phyloP scores from a whole-genome alignment of 2,113 vertebrate genomes.

The Sminthopsis crassicaudata region DNA sequence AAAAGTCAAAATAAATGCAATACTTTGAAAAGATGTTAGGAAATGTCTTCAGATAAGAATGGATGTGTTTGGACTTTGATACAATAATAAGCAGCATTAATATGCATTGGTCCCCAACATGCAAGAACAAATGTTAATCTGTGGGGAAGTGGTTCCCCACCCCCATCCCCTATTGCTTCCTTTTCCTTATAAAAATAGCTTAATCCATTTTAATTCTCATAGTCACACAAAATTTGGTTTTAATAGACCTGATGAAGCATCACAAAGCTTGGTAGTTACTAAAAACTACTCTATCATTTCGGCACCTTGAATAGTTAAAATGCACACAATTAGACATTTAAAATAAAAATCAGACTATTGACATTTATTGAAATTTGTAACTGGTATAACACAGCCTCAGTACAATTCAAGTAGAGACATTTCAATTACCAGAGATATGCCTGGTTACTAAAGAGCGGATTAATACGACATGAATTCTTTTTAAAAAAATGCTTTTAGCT shows the following conservation, averaged over 20 bases:
- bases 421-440: neutral
- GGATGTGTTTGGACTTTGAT: neutral
- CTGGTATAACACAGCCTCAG: neutral
- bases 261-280: neutral
- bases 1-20: neutral
- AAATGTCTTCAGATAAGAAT: neutral
- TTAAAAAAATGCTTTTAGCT: neutral
- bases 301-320: neutral
- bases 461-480: neutral
- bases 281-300: neutral
- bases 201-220: neutral
- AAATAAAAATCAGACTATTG: neutral
- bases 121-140: neutral
- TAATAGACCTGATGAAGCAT: neutral
- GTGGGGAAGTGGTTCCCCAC: neutral
- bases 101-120: neutral
- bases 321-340: neutral
- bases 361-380: neutral
- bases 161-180: neutral
- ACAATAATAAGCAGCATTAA: neutral
- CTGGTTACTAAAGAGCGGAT: neutral
- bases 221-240: neutral
- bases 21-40: neutral
- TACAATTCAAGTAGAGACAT: neutral
- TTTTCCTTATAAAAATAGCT: neutral